These are phyloP conservation scores for Oreochromis grahami DNA, from an alignment of 2,797 vertebrate genomes.

Conservation along the genomic window DNA sequence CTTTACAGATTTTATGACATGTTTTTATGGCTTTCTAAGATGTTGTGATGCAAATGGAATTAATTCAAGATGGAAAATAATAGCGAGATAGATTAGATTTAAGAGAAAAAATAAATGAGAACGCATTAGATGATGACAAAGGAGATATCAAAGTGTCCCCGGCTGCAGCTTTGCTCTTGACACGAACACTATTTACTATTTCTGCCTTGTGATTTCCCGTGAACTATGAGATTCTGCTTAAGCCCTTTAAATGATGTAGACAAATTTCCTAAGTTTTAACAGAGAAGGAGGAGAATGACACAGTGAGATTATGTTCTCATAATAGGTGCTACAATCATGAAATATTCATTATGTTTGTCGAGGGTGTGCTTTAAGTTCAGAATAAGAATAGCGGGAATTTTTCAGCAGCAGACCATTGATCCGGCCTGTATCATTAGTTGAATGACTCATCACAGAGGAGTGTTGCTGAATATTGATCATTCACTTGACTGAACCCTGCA, in stretches of 20 bases:
- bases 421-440: slow-evolving; percentile 21
- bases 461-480: slow-evolving; percentile 42
- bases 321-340: slow-evolving; percentile 6
- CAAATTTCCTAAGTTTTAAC: background rate
- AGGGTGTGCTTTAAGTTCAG: slow-evolving; percentile 7
- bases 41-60: background rate
- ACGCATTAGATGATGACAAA: background rate
- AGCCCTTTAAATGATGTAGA: background rate
- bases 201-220: background rate
- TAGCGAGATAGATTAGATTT: background rate
- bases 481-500: background rate
- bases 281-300: background rate
- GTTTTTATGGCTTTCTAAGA: background rate
- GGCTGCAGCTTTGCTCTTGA: background rate
- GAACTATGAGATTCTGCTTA: background rate
- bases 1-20: background rate
- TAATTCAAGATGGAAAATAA: background rate
- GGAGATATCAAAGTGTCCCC: background rate
- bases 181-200: background rate
- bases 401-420: slow-evolving; percentile 34
- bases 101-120: background rate
- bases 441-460: slow-evolving; percentile 36
- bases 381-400: slow-evolving; percentile 25
- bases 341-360: slow-evolving; percentile 28
- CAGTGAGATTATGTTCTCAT: background rate